phyloP scores from a whole-genome alignment of 2,797 vertebrate species.

The Dendrocincla fuliginosa region DNA sequence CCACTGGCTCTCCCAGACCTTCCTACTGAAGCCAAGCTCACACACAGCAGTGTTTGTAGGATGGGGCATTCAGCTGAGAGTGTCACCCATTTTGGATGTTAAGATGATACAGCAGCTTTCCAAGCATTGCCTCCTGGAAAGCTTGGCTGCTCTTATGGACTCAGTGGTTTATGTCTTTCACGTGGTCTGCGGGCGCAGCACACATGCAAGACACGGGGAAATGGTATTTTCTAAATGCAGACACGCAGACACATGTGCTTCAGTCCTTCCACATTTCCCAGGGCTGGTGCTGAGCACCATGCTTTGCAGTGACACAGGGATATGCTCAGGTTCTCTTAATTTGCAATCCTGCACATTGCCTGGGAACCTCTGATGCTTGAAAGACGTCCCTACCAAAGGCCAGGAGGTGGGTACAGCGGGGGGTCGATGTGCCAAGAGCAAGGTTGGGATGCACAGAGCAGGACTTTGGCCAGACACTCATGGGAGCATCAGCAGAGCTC shows the following conservation, averaged over 20 bases:
- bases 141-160: not conserved
- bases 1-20: not conserved
- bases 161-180: not conserved
- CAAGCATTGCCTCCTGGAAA: slow-evolving; percentile 13
- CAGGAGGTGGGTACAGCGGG: not conserved
- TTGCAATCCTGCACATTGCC: not conserved
- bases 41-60: not conserved
- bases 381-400: not conserved
- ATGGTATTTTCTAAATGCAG: not conserved
- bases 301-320: not conserved
- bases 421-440: not conserved
- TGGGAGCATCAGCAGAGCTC: not conserved
- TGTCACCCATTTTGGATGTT: not conserved
- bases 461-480: not conserved
- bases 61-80: not conserved
- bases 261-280: not conserved
- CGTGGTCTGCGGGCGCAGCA: accelerated
- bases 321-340: not conserved
- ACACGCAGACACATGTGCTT: not conserved
- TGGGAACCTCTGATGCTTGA: slow-evolving; percentile 25
- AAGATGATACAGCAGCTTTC: not conserved
- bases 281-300: not conserved
- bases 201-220: not conserved
- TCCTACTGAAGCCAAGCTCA: not conserved
- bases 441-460: not conserved